Percentiles rank a stretch among this genome's conserved stretches.
Conservation (phyloP, 2,888 invertebrate species). For the Dolichopus griseipennis region DNA sequence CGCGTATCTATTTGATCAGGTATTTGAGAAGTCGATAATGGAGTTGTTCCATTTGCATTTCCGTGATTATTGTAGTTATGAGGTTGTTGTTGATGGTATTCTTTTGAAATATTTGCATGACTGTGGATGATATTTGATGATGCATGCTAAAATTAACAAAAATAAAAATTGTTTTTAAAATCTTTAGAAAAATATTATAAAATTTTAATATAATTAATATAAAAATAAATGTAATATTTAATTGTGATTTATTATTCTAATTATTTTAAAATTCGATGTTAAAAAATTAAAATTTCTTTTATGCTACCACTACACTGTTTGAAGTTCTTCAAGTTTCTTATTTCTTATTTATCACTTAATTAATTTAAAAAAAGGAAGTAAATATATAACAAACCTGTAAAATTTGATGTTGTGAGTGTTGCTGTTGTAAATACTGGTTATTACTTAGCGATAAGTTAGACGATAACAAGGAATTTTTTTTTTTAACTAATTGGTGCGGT, state of each 20-base stretch:
- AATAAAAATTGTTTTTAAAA: too few species aligned
- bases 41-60: neutral
- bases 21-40: neutral
- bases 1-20: slow-evolving; percentile 27
- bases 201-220: too few species aligned
- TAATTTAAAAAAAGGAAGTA: too few species aligned
- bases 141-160: neutral
- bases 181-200: too few species aligned
- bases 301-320: too few species aligned
- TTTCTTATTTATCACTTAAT: too few species aligned
- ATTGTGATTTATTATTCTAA: too few species aligned
- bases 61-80: neutral
- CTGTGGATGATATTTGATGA: neutral
- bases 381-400: slow-evolving; percentile 9
- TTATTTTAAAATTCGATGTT: too few species aligned
- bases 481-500: neutral
- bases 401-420: slow-evolving; percentile 23
- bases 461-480: slow-evolving; percentile 19
- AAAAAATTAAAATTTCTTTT: too few species aligned
- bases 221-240: too few species aligned
- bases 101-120: neutral
- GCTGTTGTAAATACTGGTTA: slow-evolving; percentile 23
- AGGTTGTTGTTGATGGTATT: neutral
- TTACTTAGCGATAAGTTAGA: slow-evolving; percentile 23
- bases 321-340: too few species aligned